Percentiles rank a stretch among this genome's conserved stretches.
phyloP scores from a whole-genome alignment of 1,140 invertebrate species.

The Probaryconus sp. region DNA sequence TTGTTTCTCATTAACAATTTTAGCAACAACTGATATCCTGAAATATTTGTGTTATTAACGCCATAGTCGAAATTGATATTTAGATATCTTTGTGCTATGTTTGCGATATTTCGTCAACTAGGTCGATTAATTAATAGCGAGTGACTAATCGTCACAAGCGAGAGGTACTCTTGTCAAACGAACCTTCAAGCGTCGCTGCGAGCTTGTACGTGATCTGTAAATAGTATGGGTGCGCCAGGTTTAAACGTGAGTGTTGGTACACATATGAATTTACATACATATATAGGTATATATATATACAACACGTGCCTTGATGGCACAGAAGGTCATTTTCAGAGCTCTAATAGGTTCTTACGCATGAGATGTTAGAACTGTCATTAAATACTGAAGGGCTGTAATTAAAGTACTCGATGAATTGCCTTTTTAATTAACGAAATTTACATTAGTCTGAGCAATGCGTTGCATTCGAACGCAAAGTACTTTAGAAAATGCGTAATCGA shows the following conservation, averaged over 20 bases:
- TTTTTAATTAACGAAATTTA: constrained; percentile 21
- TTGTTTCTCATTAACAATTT: no score
- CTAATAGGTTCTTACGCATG: constrained; percentile 31
- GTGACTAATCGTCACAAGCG: constrained; percentile 70
- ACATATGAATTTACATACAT: constrained; percentile 28
- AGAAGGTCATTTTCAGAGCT: constrained; percentile 28
- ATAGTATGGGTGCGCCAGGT: constrained; percentile 48
- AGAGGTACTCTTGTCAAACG: constrained; percentile 69
- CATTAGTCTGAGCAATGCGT: constrained; percentile 13
- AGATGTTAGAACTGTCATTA: constrained; percentile 28
- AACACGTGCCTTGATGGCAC: constrained; percentile 11
- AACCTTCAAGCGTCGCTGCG: constrained; percentile 60
- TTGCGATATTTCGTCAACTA: neutral
- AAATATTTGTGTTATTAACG: neutral
- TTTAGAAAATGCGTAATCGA: no score
- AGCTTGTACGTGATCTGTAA: constrained; percentile 67
- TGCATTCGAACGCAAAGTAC: constrained; percentile 11
- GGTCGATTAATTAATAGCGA: constrained; percentile 68
- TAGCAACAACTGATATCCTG: no score
- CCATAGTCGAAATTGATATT: neutral
- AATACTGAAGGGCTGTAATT: constrained; percentile 16
- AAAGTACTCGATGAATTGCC: constrained; percentile 20
- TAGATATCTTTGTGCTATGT: constrained; percentile 51
- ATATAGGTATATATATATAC: constrained; percentile 8
- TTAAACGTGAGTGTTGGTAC: constrained; percentile 15